Base-by-base conservation (phyloP, 2,888 invertebrate genomes). In the Byasa hedistus region DNA sequence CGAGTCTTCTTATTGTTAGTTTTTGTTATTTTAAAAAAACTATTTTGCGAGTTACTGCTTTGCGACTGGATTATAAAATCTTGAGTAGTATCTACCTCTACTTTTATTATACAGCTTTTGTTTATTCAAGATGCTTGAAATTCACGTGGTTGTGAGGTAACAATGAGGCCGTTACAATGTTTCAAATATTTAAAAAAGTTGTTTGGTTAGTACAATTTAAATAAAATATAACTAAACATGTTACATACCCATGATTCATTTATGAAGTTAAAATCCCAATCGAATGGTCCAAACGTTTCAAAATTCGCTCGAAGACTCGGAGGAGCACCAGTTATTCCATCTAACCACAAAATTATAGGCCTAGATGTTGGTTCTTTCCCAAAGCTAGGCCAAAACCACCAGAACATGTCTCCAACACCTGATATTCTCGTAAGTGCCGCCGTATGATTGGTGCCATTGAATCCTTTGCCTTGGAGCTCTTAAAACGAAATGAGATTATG, bases 251-350 rank as follows among this genome's bases (percentile, higher is more conserved):
- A 97, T 23, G 96, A 95, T 71, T 93, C 88, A 55, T 93, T 90
- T 69, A 97, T 92, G 39, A 89, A 86, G 3, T 94, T 92, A 62
- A 95, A 85, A 68, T 95, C 85, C 0, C 93, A 80, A 77, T 95
- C 95, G 56, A 95, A 85, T 0, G 97, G 97, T 2, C 97, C 97
- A 64, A 97, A 85, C 87, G 96, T 96, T 73, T 94, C 94, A 77
- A 98, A 96, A 81, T 98, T 98, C 21, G 98, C 98, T 79, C 95
- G 95, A 8, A 96, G 94, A n/a, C 96, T 95, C 0, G 96, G 95
- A 0, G 96, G 95, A 0, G 93, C 93, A 8, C 93, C 97, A 0
- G 96, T 96, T 0, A 97, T 96, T 48, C 98, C 98, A 91, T 97
- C 95, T n/a, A 98, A 87, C 97, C 98, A 98, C 62, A 98, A 92